Evolutionary conservation across 2,888 invertebrate species (phyloP).

Genomic region (Epirrita christyi): DNA sequence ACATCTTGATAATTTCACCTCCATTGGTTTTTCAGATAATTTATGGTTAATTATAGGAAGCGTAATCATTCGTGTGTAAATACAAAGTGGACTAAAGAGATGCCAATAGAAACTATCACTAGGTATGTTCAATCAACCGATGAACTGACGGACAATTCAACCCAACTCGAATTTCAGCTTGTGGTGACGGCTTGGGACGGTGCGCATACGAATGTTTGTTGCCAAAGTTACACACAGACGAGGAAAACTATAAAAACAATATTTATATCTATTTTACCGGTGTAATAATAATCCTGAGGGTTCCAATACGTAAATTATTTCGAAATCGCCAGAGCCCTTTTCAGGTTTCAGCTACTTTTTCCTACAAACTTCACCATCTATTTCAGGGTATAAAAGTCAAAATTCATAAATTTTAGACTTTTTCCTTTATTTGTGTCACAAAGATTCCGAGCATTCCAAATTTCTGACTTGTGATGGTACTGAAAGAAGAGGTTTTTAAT

Average conservation of each 20-base stretch:
- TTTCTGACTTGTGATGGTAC: too few species aligned
- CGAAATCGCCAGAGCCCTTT: too few species aligned
- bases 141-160: slow-evolving; percentile 42
- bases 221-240: not conserved
- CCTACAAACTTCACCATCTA: too few species aligned
- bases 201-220: not conserved
- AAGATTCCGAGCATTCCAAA: too few species aligned
- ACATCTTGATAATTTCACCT: slow-evolving; percentile 3
- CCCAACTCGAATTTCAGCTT: slow-evolving; percentile 41
- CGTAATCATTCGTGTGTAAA: slow-evolving; percentile 35
- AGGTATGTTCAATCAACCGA: slow-evolving; percentile 39
- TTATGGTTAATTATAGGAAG: slow-evolving; percentile 3
- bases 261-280: too few species aligned
- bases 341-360: too few species aligned
- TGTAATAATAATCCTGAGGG: too few species aligned
- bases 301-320: too few species aligned
- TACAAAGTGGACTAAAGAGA: slow-evolving; percentile 29
- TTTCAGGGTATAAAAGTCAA: too few species aligned
- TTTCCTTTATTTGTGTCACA: too few species aligned
- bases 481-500: too few species aligned
- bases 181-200: slow-evolving; percentile 43
- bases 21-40: slow-evolving; percentile 2
- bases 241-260: not conserved
- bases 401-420: too few species aligned
- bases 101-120: slow-evolving; percentile 33